A percentile compares a stretch with the other conserved stretches of the same genome.
Conservation (phyloP, 2,113 vertebrate species). For the Daboia siamensis region DNA sequence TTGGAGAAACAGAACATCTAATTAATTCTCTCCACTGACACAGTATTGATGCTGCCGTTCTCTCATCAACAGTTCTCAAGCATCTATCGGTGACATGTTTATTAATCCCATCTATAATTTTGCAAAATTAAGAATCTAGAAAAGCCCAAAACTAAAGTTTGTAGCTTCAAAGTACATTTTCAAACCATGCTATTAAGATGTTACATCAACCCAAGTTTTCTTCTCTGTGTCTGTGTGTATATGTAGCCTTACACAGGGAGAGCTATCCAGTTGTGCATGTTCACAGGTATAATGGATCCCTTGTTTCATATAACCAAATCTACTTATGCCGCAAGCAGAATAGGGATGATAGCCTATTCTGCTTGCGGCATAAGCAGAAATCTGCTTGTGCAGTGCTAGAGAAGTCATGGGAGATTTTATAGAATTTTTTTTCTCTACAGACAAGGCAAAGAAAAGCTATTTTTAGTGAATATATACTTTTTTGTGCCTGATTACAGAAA, state of each 20-base stretch:
- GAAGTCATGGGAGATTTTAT: background rate
- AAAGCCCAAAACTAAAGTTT: constrained; percentile 24
- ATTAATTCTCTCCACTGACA: constrained; percentile 8
- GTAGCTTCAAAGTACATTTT: background rate
- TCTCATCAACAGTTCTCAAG: constrained; percentile 31
- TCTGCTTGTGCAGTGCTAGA: background rate
- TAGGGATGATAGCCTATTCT: background rate
- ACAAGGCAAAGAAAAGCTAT: constrained; percentile 12
- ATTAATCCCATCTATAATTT: constrained; percentile 35
- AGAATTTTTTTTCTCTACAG: background rate
- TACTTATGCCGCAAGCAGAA: background rate
- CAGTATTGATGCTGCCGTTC: constrained; percentile 9
- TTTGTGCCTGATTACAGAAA: constrained; percentile 21
- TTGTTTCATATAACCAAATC: background rate
- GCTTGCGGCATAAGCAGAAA: background rate
- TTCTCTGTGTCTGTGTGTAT: background rate
- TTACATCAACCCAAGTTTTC: background rate
- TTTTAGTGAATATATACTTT: constrained; percentile 5
- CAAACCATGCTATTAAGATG: background rate
- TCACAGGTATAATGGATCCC: background rate
- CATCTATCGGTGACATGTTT: constrained; percentile 10
- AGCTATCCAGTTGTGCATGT: background rate
- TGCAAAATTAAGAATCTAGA: constrained; percentile 31
- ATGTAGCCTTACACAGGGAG: background rate
- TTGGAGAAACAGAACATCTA: constrained; percentile 13